Conservation (phyloP, 2,113 vertebrate genomes). For the Macaca fascicularis region T2T-MFA8v1.1 NC_088389.1:21477501-21478000, state of each 20-base stretch:
- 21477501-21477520: neutral
- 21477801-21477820: neutral
- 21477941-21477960: neutral
- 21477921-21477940: constrained; percentile 43
- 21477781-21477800: neutral
- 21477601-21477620: neutral
- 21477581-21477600: neutral
- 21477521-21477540: neutral
- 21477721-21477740: neutral
- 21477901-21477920: constrained; percentile 66
- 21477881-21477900: constrained; percentile 68
- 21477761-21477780: neutral
- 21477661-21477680: neutral
- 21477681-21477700: neutral
- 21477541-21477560: neutral
- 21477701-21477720: neutral
- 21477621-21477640: neutral
- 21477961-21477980: constrained; percentile 57
- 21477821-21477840: neutral
- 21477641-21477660: neutral
- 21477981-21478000: constrained; percentile 66
- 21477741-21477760: neutral
- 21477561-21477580: neutral
- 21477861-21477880: constrained; percentile 38
- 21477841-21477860: neutral